Evolutionary conservation across 2,113 vertebrate genomes (phyloP).

Genomic region (Ornithorhynchus anatinus): DNA sequence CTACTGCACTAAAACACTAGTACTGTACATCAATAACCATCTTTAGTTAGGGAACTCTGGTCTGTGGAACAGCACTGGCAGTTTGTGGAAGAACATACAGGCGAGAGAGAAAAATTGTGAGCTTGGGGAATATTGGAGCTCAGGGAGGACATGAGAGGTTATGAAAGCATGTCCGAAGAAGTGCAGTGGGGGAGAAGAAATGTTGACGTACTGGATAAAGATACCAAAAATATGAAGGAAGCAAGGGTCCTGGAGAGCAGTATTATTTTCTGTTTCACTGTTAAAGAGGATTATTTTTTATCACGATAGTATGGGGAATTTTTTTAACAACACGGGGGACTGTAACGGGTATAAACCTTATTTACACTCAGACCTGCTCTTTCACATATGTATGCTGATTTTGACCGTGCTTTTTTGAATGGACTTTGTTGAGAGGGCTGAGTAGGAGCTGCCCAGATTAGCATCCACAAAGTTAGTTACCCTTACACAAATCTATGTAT

Average conservation of each 20-base stretch:
- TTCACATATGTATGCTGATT: neutral
- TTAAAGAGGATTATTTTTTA: neutral
- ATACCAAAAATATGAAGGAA: conserved; percentile 45
- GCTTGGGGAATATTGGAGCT: conserved; percentile 74
- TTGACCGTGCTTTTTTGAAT: neutral
- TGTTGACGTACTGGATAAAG: conserved; percentile 65
- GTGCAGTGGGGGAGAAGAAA: conserved; percentile 63
- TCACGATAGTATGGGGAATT: neutral
- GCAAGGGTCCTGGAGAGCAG: conserved; percentile 30
- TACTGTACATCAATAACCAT: conserved; percentile 83
- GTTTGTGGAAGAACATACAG: conserved; percentile 78
- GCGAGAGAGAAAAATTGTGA: conserved; percentile 75
- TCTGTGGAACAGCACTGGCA: conserved; percentile 70
- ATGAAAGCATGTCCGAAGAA: conserved; percentile 64
- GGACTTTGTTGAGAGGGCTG: neutral
- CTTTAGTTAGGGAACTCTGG: conserved; percentile 81
- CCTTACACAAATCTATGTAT: too few species aligned
- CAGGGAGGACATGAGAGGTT: conserved; percentile 73
- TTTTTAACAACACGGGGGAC: neutral
- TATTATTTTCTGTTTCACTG: conserved; percentile 7
- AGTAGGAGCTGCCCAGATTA: neutral
- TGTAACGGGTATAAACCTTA: neutral
- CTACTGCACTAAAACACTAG: conserved; percentile 77
- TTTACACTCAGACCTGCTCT: neutral
- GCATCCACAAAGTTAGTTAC: too few species aligned